Base-by-base conservation (phyloP, 2,888 invertebrate species). In the Drosophila ustulata region DNA sequence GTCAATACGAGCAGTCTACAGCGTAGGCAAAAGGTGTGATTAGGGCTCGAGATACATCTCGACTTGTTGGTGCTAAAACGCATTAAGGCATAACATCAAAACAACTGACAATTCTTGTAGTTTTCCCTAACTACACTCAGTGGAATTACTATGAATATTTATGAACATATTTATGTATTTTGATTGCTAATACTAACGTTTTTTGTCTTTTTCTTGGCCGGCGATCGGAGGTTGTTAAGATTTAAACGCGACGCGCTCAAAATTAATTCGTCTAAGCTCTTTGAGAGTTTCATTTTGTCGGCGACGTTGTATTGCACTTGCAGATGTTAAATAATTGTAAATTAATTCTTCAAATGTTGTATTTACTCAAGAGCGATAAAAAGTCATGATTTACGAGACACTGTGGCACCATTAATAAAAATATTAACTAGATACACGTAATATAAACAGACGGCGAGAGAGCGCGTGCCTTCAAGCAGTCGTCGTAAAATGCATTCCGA, bases 201-300 rank as follows among this genome's bases (percentile, higher is more conserved):
- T 91, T 92, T 92, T n/a, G 77, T 23, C 37, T 89, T 80, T 80
- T 91, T 91, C 79, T 90, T 90, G 46, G 84, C 75, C 37, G 90
- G 89, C 3, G 91, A 88, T 69, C 91, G 89, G 70, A 91, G 78
- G 77, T 90, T 90, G 50, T 91, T 91, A 41, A 92, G 79, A 75
- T 89, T 92, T 53, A 93, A 82, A 39, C 92, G 91, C 82, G 92
- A 92, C 37, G 92, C 93, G 88, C 89, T 93, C 65, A 93, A 80
- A 71, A 93, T 92, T 76, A 93, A 74, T 72, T 93, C 92, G 77
- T 92, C 92, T 34, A 92, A 88, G 82, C 92, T 92, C 85, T 92
- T 92, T 66, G 92, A 91, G 67, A 92, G 77, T 88, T 92, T 92
- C 92, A 92, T 92, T 78, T 85, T 92, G 83, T 75, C 34, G 23